phyloP scores from a whole-genome alignment of 1,140 invertebrate species.

The Trichonephila clavata region DNA sequence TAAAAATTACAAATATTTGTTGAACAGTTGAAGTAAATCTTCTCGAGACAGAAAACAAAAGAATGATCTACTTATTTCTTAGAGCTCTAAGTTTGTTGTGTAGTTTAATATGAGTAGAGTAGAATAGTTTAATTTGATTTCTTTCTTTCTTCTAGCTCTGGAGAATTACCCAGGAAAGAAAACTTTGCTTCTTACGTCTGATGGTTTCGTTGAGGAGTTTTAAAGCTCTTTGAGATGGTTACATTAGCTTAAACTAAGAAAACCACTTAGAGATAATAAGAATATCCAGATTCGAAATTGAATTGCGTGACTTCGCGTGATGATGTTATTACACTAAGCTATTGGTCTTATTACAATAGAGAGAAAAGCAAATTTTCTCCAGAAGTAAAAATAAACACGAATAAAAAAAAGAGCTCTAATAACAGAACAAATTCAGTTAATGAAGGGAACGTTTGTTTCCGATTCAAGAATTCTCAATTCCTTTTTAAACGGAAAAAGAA shows the following conservation, averaged over 20 bases:
- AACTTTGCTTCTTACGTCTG: not conserved
- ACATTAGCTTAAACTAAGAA: not conserved
- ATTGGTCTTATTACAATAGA: not conserved
- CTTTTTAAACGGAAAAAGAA: too few relatives aligned
- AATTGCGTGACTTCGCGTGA: not conserved
- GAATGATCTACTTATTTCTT: too few relatives aligned
- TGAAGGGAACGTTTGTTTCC: too few relatives aligned
- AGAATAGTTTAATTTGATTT: too few relatives aligned
- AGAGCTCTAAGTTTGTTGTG: not conserved
- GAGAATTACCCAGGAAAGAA: not conserved
- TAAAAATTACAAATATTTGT: too few relatives aligned
- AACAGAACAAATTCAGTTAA: not conserved
- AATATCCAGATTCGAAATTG: not conserved
- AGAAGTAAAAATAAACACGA: not conserved
- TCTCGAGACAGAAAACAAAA: too few relatives aligned
- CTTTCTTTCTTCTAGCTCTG: not conserved
- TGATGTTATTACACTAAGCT: not conserved
- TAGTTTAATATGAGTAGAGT: not conserved
- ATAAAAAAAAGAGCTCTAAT: not conserved
- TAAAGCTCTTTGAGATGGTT: not conserved
- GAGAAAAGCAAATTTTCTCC: not conserved
- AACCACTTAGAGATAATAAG: constrained; percentile 3
- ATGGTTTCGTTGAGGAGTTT: not conserved
- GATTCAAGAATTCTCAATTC: too few relatives aligned
- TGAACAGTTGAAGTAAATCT: too few relatives aligned